A percentile compares a stretch with the other conserved stretches of the same genome.
phyloP scores from a whole-genome alignment of 2,888 invertebrate species.

The Epinotia brunnichana region DNA sequence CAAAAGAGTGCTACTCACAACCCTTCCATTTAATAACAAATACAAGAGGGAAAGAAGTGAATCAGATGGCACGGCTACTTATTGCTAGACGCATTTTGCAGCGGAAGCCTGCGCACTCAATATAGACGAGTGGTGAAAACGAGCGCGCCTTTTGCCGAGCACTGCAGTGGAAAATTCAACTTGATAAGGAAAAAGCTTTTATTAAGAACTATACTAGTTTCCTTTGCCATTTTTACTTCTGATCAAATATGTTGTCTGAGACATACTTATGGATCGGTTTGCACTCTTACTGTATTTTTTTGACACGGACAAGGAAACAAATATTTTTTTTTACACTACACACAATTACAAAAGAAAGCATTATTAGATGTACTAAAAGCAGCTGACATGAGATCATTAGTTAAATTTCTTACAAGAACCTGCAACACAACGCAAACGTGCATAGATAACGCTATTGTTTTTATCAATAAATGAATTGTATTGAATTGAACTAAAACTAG shows the following conservation, averaged over 20 bases:
- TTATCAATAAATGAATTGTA: too few species aligned
- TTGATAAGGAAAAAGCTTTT: slow-evolving; percentile 19
- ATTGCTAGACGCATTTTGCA: slow-evolving; percentile 18
- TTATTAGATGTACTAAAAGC: too few species aligned
- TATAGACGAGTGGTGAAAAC: slow-evolving; percentile 22
- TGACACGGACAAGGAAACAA: too few species aligned
- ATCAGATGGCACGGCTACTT: slow-evolving; percentile 15
- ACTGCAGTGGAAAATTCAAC: slow-evolving; percentile 11
- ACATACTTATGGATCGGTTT: too few species aligned
- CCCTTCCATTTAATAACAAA: neutral
- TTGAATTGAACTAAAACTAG: too few species aligned
- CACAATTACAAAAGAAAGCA: too few species aligned
- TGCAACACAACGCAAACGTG: too few species aligned
- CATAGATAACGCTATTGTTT: too few species aligned
- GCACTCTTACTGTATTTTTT: too few species aligned
- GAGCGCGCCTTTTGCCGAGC: slow-evolving; percentile 3
- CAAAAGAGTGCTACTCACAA: neutral
- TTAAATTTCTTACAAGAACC: too few species aligned
- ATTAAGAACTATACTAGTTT: slow-evolving; percentile 6
- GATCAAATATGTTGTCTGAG: slow-evolving; percentile 2
- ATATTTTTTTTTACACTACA: too few species aligned
- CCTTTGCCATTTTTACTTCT: neutral
- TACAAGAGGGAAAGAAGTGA: neutral
- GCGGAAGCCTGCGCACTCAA: slow-evolving; percentile 19
- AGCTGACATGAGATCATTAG: too few species aligned